These are phyloP conservation scores for Meiosimyza decipiens DNA, from an alignment of 2,888 invertebrate species.

Conservation along the genomic window DNA sequence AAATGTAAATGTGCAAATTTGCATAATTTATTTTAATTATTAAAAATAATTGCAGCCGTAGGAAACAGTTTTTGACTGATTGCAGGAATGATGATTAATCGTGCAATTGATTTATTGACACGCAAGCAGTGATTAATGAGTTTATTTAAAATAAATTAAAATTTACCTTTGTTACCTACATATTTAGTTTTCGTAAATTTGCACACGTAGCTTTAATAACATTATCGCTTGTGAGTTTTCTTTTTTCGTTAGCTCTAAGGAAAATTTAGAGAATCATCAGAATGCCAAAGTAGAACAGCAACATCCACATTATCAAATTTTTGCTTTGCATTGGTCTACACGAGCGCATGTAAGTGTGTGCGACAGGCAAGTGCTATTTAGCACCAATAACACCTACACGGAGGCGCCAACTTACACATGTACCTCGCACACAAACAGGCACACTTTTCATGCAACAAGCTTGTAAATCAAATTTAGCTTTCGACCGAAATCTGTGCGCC, in stretches of 20 bases:
- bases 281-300: too few species aligned
- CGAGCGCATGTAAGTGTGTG: too few species aligned
- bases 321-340: too few species aligned
- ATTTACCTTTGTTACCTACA: background rate
- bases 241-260: too few species aligned
- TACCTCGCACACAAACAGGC: too few species aligned
- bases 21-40: conserved; percentile 37
- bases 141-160: conserved; percentile 17
- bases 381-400: too few species aligned
- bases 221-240: too few species aligned
- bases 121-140: conserved; percentile 7
- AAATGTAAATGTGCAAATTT: background rate
- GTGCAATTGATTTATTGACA: conserved; percentile 3
- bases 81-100: conserved; percentile 15
- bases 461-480: conserved; percentile 27
- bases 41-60: conserved; percentile 24
- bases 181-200: background rate
- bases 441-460: conserved; percentile 24
- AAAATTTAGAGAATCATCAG: too few species aligned
- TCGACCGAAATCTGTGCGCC: conserved; percentile 22
- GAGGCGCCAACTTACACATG: too few species aligned
- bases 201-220: too few species aligned
- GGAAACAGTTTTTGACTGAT: conserved; percentile 29
- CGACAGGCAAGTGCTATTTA: too few species aligned
- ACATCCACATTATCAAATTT: too few species aligned